These are phyloP conservation scores for Cyrtorhinus lividipennis DNA, from an alignment of 1,140 invertebrate genomes.

Conservation along the genomic window DNA sequence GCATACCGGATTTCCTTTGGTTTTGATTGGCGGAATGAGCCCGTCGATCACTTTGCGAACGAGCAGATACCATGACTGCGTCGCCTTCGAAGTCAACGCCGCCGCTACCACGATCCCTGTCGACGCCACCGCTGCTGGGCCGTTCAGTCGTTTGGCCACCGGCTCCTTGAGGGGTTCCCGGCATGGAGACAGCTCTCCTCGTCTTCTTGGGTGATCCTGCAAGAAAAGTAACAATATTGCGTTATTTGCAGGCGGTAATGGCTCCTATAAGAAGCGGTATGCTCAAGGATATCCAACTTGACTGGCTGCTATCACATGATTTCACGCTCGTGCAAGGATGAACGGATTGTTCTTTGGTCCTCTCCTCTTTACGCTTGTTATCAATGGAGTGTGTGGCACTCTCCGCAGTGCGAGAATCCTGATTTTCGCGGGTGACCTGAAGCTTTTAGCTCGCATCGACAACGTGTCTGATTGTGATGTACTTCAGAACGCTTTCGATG, in stretches of 20 bases:
- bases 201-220: slow-evolving; percentile 36
- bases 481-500: too few species aligned
- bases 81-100: slow-evolving; percentile 37
- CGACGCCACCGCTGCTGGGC: slow-evolving; percentile 25
- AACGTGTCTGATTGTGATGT: too few species aligned
- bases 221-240: not conserved
- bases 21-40: slow-evolving; percentile 27
- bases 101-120: slow-evolving; percentile 23
- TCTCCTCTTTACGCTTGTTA: too few species aligned
- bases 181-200: slow-evolving; percentile 37
- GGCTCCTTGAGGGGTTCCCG: slow-evolving; percentile 26
- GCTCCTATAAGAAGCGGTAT: too few species aligned
- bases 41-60: slow-evolving; percentile 30
- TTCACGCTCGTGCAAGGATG: too few species aligned
- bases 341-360: too few species aligned
- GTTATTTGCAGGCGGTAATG: too few species aligned
- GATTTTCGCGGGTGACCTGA: too few species aligned
- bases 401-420: too few species aligned
- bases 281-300: not conserved
- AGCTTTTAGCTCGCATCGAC: too few species aligned
- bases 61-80: slow-evolving; percentile 35
- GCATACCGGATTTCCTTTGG: slow-evolving; percentile 24
- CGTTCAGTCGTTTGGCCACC: slow-evolving; percentile 23
- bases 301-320: not conserved
- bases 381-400: too few species aligned